Evolutionary conservation across 2,888 invertebrate species (phyloP).

Genomic region (Melinaea menophilus): DNA sequence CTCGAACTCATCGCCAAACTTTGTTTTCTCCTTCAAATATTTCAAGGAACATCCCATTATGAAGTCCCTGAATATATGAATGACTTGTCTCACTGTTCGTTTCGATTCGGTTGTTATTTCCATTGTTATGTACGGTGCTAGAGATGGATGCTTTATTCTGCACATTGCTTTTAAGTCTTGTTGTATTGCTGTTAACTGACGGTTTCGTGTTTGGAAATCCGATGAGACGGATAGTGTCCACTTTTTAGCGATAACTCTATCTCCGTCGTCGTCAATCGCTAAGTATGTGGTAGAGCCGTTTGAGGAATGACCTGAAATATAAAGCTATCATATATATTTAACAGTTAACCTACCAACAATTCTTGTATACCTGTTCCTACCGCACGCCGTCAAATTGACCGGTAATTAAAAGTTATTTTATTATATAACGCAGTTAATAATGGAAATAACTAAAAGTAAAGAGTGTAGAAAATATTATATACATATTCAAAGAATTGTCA

Average conservation of each 20-base stretch:
- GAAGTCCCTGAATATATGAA: conserved; percentile 86
- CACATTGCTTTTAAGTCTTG: conserved; percentile 86
- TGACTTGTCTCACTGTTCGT: conserved; percentile 52
- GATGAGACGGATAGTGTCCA: conserved; percentile 80
- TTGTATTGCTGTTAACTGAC: conserved; percentile 83
- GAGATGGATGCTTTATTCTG: conserved; percentile 83
- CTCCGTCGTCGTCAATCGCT: conserved; percentile 87
- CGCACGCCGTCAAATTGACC: too few species aligned
- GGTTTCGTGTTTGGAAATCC: conserved; percentile 66
- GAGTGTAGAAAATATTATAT: too few species aligned
- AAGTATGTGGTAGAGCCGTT: conserved; percentile 86
- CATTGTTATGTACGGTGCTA: conserved; percentile 87
- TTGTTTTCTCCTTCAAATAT: conserved; percentile 43
- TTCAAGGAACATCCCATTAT: conserved; percentile 71
- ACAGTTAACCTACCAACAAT: too few species aligned
- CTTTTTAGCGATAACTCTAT: conserved; percentile 84
- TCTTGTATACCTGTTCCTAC: too few species aligned
- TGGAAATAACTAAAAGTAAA: too few species aligned
- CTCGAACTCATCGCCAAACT: conserved; percentile 54
- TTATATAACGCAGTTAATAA: too few species aligned
- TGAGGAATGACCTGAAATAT: conserved; percentile 81
- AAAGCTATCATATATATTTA: too few species aligned
- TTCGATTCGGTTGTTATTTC: conserved; percentile 79
- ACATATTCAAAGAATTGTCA: too few species aligned
- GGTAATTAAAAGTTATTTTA: too few species aligned